These are phyloP conservation scores for Psittacus erithacus DNA, from an alignment of 2,113 vertebrate genomes.

Conservation along the genomic window DNA sequence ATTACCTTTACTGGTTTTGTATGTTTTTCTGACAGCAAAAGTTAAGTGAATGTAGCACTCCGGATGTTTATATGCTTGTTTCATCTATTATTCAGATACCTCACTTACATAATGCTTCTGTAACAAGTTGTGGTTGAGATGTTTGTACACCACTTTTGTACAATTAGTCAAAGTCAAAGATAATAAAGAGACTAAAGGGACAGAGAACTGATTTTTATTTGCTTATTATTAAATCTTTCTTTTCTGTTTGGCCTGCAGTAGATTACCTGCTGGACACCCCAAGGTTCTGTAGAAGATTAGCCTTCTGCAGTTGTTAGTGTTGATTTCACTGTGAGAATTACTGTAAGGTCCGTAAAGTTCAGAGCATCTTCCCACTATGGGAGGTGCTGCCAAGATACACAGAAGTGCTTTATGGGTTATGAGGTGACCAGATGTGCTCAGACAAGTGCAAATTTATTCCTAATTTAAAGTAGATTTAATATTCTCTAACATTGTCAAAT, in stretches of 20 bases:
- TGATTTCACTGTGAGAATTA: background rate
- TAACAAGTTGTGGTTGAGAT: background rate
- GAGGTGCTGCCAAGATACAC: background rate
- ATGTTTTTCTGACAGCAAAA: background rate
- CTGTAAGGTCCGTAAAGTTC: background rate
- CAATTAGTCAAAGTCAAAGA: background rate
- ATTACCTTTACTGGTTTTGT: background rate
- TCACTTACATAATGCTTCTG: background rate
- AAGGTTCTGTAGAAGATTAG: background rate
- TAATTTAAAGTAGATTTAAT: background rate
- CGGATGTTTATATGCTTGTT: slow-evolving; percentile 14
- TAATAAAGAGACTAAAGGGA: background rate
- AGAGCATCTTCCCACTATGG: background rate
- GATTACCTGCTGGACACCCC: background rate
- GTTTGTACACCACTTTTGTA: background rate
- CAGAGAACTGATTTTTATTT: background rate
- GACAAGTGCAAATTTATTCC: background rate
- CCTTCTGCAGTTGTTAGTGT: background rate
- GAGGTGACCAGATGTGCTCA: background rate
- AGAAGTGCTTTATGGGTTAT: background rate
- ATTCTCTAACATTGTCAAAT: background rate
- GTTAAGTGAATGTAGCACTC: background rate
- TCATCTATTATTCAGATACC: slow-evolving; percentile 7
- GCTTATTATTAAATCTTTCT: background rate
- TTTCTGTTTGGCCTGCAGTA: background rate